Conservation (phyloP, 2,797 vertebrate species). For the Chelmon rostratus region DNA sequence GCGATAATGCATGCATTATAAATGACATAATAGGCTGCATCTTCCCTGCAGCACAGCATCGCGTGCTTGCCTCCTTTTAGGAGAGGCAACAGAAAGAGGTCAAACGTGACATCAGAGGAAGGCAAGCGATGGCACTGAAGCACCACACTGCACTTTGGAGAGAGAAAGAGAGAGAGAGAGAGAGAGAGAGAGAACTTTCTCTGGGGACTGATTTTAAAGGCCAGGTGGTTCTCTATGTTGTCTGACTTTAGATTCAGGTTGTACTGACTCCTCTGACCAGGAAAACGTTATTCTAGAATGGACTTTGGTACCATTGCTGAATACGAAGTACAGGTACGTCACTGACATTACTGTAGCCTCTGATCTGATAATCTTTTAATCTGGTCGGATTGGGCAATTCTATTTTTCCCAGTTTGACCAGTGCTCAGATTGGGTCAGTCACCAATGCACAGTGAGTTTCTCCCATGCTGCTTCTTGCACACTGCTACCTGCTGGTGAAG, state of each 20-base stretch:
- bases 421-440: background rate
- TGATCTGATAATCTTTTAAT: constrained; percentile 24
- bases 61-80: constrained; percentile 82
- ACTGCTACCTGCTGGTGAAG: background rate
- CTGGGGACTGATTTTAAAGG: constrained; percentile 74
- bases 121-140: constrained; percentile 71
- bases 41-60: constrained; percentile 62
- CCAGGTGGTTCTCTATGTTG: constrained; percentile 61
- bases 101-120: constrained; percentile 80
- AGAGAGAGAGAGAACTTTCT: constrained; percentile 51
- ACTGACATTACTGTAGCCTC: background rate
- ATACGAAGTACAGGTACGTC: background rate
- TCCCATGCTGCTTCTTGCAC: background rate
- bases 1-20: constrained; percentile 72
- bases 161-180: constrained; percentile 28
- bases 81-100: constrained; percentile 80
- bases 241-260: constrained; percentile 61
- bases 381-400: background rate
- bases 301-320: background rate
- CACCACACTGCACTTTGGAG: constrained; percentile 67
- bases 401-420: background rate
- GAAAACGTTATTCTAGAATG: constrained; percentile 1
- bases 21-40: constrained; percentile 61
- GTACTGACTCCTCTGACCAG: constrained; percentile 31
- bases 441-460: too few species aligned